These are phyloP conservation scores for Varroa destructor DNA, from an alignment of 1,140 invertebrate genomes.

Conservation along the genomic window DNA sequence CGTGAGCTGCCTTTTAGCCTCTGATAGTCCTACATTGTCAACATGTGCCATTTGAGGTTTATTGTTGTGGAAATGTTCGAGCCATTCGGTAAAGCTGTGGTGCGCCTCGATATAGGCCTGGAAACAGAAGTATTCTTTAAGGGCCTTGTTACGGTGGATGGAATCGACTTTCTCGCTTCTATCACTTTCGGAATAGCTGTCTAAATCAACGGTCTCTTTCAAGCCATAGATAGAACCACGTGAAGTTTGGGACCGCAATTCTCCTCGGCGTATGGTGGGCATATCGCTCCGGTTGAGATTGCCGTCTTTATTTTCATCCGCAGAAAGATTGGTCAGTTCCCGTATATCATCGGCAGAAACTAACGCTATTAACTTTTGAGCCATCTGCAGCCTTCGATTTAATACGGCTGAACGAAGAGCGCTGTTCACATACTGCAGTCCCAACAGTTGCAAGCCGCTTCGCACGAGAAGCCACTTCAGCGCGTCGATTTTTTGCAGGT, in stretches of 20 bases:
- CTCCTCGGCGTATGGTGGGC: too few relatives aligned
- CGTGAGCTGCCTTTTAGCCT: neutral
- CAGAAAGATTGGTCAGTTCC: neutral
- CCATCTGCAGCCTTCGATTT: neutral
- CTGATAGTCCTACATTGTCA: neutral
- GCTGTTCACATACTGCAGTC: neutral
- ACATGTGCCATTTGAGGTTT: neutral
- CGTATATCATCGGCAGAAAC: neutral
- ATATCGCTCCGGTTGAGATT: too few relatives aligned
- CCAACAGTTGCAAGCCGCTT: neutral
- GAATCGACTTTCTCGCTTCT: neutral
- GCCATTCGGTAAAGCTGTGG: constrained; percentile 8
- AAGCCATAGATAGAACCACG: too few relatives aligned
- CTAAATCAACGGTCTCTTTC: too few relatives aligned
- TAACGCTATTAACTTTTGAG: neutral
- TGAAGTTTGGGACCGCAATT: too few relatives aligned
- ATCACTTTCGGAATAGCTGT: too few relatives aligned
- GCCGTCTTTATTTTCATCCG: too few relatives aligned
- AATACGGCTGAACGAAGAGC: constrained; percentile 6
- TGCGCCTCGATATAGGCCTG: constrained; percentile 16
- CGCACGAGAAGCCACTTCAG: constrained; percentile 63
- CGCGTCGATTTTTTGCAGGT: constrained; percentile 61
- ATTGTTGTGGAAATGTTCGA: constrained; percentile 9
- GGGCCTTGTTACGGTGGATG: neutral
- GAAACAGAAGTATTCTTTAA: constrained; percentile 10